These are phyloP conservation scores for Panurus biarmicus DNA, from an alignment of 2,113 vertebrate species.

Conservation along the genomic window DNA sequence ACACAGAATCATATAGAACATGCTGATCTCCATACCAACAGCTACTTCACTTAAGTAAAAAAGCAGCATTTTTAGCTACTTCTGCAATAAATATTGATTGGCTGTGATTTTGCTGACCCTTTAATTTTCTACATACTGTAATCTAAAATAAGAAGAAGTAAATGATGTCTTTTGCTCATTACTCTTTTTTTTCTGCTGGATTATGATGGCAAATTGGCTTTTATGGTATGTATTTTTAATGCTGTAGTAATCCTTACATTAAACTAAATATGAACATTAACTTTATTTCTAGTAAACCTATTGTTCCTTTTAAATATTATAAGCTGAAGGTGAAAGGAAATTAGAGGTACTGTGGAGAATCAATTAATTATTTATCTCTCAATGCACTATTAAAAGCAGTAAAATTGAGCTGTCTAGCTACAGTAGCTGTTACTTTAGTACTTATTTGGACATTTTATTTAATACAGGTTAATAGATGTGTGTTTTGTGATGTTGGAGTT, in stretches of 20 bases:
- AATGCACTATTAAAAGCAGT: not conserved
- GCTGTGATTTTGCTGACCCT: not conserved
- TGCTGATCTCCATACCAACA: not conserved
- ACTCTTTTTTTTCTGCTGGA: not conserved
- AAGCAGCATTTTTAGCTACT: not conserved
- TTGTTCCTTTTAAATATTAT: not conserved
- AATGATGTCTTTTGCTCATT: not conserved
- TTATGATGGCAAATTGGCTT: not conserved
- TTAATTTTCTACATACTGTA: not conserved
- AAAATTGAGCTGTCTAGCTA: not conserved
- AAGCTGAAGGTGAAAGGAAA: not conserved
- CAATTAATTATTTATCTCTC: not conserved
- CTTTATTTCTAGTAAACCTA: not conserved
- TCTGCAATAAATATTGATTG: not conserved
- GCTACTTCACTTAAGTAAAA: not conserved
- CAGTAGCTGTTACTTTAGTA: not conserved
- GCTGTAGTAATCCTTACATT: not conserved
- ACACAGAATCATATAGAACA: not conserved
- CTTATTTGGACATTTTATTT: not conserved
- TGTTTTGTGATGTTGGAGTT: not conserved
- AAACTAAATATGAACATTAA: not conserved
- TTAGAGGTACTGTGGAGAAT: not conserved
- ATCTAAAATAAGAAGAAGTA: not conserved
- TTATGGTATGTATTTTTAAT: not conserved
- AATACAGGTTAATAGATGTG: not conserved